A percentile compares a stretch with the other conserved stretches of the same genome.
Conservation (phyloP, 2,797 vertebrate species). For the Todus mexicanus region DNA sequence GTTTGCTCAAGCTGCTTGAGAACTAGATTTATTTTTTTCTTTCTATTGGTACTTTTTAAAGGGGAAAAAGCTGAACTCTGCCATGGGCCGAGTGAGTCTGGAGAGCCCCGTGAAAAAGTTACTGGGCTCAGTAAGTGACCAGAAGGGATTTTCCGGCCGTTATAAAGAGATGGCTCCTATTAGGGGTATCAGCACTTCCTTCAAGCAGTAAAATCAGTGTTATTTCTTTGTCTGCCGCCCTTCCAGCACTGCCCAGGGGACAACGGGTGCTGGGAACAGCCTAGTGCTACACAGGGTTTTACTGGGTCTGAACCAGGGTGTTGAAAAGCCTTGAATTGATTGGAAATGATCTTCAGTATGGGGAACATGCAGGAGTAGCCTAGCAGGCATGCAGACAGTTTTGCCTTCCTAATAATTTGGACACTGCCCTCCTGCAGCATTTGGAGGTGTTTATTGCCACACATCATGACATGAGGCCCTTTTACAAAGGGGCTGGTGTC, state of each 20-base stretch:
- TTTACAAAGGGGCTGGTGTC: not conserved
- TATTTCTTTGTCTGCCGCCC: not conserved
- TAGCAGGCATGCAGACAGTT: not conserved
- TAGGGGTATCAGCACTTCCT: not conserved
- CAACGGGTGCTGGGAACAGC: not conserved
- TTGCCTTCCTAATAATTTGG: not conserved
- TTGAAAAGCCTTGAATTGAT: slow-evolving; percentile 11
- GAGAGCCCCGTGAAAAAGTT: fast-evolving
- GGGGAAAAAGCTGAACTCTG: not conserved
- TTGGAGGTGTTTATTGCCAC: not conserved
- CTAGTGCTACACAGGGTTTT: not conserved
- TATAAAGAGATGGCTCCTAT: not conserved
- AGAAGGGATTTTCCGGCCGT: not conserved
- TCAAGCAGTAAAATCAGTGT: not conserved
- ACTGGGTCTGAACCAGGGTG: not conserved
- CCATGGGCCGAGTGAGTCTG: not conserved
- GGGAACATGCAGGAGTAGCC: not conserved
- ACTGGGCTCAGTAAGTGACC: not conserved
- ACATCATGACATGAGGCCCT: not conserved
- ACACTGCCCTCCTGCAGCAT: not conserved
- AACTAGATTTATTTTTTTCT: not conserved
- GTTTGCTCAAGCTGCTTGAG: not conserved
- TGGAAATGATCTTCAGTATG: slow-evolving; percentile 25
- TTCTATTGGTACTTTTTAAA: not conserved
- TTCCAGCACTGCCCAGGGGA: not conserved